Conservation (phyloP, 2,888 invertebrate species). For the Oxystoma pomonae region DNA sequence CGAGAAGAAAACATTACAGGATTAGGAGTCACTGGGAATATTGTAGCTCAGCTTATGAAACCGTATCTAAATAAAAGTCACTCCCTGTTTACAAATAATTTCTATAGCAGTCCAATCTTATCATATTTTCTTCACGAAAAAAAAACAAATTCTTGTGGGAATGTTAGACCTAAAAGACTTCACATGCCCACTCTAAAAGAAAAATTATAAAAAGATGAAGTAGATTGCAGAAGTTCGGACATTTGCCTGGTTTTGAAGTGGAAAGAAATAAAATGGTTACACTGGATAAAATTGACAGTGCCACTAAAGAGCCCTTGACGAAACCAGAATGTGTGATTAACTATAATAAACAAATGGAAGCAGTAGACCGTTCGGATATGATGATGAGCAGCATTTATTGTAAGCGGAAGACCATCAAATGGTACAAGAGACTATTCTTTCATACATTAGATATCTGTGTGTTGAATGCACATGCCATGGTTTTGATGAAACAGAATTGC, state of each 20-base stretch:
- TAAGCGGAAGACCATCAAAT: constrained; percentile 36
- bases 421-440: constrained; percentile 40
- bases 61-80: constrained; percentile 21
- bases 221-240: constrained; percentile 14
- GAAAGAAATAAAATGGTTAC: constrained; percentile 28
- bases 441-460: constrained; percentile 33
- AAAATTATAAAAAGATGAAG: constrained; percentile 22
- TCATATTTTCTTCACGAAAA: constrained; percentile 16
- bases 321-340: constrained; percentile 33
- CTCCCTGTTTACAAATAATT: constrained; percentile 13
- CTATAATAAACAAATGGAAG: constrained; percentile 31
- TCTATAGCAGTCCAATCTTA: constrained; percentile 15
- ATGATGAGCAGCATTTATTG: constrained; percentile 32
- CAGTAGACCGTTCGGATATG: constrained; percentile 2
- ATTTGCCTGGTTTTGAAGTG: constrained; percentile 30
- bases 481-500: constrained; percentile 9
- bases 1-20: constrained; percentile 2
- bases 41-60: constrained; percentile 21
- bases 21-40: constrained; percentile 16
- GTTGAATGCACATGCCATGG: constrained; percentile 26
- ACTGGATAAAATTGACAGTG: constrained; percentile 25
- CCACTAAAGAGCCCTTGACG: constrained; percentile 20
- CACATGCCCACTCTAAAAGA: constrained; percentile 21
- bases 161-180: constrained; percentile 15
- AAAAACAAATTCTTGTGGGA: constrained; percentile 22